Evolutionary conservation across 2,113 vertebrate species (phyloP), one percentile per base, ranked within the genome.

Genomic region (Fulmarus glacialis): DNA sequence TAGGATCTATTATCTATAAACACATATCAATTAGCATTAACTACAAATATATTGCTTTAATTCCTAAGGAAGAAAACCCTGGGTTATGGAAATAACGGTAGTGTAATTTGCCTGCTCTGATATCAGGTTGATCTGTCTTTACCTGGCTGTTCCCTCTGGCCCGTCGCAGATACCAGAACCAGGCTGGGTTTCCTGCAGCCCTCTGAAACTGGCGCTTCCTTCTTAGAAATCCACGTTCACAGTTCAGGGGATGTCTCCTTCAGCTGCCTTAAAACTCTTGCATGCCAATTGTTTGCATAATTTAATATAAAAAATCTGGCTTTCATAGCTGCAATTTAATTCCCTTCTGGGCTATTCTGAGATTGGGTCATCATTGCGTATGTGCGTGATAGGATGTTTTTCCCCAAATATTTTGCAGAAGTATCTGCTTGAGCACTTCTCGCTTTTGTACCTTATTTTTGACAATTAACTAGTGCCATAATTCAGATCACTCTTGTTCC

Each of bases 401-500:
- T 0, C 30, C 15, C 36, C 8, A 42, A 45, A 60, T 75, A 82
- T 64, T 92, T 92, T 11, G 4, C 58, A 77, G 53, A 85, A 30
- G 6, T 64, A 43, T 82, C 58, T 89, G 48, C 52, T 63, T 15
- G 27, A 82, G 32, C 11, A 34, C 12, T 62, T 90, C 38, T 95
- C 70, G 36, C 10, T 77, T 83, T 90, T 59, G 15, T 50, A 47
- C 60, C 64, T 90, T 84, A 22, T 87, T 96, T 95, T 94, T 75
- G 43, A 72, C 47, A 70, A 96, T 95, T 91, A 91, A 56, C 74
- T 52, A 71, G 26, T 36, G 52, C 68, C 74, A 80, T 78, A 95
- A 96, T 82, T 89, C 84, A 96, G 87, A 59, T 81, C 0, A 19
- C 66, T 96, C 95, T 72, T 80, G 50, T 86, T 94, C 50, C 71